Conservation (phyloP, 2,113 vertebrate genomes). For the Eclectus roratus region DNA sequence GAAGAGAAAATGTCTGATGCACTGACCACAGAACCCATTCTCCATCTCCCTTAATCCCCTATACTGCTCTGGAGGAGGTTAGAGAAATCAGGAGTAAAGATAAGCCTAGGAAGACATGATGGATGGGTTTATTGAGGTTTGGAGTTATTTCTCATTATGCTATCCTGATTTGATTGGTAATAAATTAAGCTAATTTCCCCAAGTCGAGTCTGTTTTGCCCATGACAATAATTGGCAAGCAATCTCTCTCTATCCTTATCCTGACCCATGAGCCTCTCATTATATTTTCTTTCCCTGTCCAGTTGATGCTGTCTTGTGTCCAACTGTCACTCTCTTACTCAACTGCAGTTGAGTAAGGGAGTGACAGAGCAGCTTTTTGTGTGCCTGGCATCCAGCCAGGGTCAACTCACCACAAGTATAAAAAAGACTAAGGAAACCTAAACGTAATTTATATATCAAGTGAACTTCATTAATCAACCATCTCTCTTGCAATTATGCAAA, state of each 20-base stretch:
- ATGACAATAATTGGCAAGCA: not conserved
- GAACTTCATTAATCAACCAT: not conserved
- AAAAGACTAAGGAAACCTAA: not conserved
- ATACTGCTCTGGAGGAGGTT: not conserved
- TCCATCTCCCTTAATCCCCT: not conserved
- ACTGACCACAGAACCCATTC: not conserved
- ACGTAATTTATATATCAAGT: not conserved
- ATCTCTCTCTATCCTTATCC: not conserved
- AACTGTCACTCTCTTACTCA: not conserved
- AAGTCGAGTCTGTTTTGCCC: not conserved
- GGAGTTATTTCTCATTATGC: not conserved
- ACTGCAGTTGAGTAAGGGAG: not conserved
- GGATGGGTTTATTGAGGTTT: not conserved
- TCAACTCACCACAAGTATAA: not conserved
- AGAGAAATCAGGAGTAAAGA: not conserved
- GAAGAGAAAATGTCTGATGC: not conserved
- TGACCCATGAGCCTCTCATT: not conserved
- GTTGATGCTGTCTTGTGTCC: not conserved
- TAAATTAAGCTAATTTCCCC: not conserved
- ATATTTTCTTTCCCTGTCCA: not conserved
- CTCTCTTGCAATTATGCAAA: not conserved
- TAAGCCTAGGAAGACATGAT: not conserved
- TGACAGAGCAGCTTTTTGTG: not conserved
- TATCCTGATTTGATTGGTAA: not conserved
- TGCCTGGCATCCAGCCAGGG: not conserved